Base-by-base conservation (phyloP, 2,797 vertebrate genomes). In the Galaxias olidus region DNA sequence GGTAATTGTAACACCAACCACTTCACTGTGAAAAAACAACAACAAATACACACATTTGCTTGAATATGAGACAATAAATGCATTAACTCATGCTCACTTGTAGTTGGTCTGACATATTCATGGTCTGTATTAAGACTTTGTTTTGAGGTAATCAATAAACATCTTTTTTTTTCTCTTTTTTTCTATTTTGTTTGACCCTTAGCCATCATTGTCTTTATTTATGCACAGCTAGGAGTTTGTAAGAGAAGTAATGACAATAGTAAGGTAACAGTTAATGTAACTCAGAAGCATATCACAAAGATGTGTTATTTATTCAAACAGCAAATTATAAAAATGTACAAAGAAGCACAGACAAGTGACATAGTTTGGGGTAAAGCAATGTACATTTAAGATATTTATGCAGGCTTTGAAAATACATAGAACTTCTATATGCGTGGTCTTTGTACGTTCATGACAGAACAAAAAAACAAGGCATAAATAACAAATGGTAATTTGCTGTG, bases 61-160 rank as follows among this genome's bases (percentile, higher is more conserved):
- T 87, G 70, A 86, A 89, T 51, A 71, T 78, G 87, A 70, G 59
- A 47, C 69, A 85, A 92, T 92, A 91, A 91, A 92, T 87, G 14
- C 86, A 86, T 78, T 81, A 85, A 90, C 76, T 87, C 85, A 83
- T 84, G 71, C 81, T 83, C 82, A 78, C 82, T 83, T 75, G 87
- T 87, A 90, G 90, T 89, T 85, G 85, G 87, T 91, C 86, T 86
- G 77, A 87, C 80, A 81, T 90, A 86, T 86, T 87, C 82, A 87
- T 76, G 69, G 84, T 87, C 88, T 88, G 82, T 90, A 85, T 86
- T 30, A 84, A 78, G 78, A 61, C 70, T 81, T 84, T 85, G 81
- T 88, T 90, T 87, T 84, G 82, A 91, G 88, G 86, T 90, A 73
- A 86, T 87, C 53, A 90, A 91, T 91, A 90, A 90, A 92, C 78